Evolutionary conservation across 2,797 vertebrate species (phyloP), one percentile per base, ranked within the genome.

Genomic region (Paedocypris micromegethes): DNA sequence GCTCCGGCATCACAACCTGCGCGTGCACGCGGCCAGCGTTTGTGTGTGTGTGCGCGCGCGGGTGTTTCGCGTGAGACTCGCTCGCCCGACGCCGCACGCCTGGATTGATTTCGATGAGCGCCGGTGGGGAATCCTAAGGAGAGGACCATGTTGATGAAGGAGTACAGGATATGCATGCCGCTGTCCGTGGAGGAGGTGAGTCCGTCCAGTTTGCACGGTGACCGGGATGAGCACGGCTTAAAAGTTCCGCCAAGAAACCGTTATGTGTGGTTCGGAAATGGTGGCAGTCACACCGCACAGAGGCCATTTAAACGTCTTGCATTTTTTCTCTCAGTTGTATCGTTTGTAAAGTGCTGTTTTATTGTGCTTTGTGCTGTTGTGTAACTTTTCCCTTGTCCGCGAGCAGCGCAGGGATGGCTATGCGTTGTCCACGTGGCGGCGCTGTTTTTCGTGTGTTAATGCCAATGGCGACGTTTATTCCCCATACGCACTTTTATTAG

Each of bases 151-250:
- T 88, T 98, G 91, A 86, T 97, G 86, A 98, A 98, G 89, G 95
- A 98, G 87, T 97, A 97, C 83, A 89, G 95, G 87, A 97, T 98
- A 88, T 98, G 94, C 78, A 98, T 98, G 95, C 95, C 95, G 49
- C 90, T 98, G 78, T 93, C 94, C n/a, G 94, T 97, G 81, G 95
- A 96, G 79, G 95, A 98, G 94, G 95, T 97, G 90, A 86, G 91
- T 65, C 8, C 1, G 6, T 2, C 9, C 37, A 39, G 50, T 45
- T 58, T 43, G 8, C 53, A 9, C 53, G 44, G 51, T 46, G 23
- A 41, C 51, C 8, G 43, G 46, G 52, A 39, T 37, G 9, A 5
- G 8, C n/a, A 2, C 49, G 49, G 2, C 6, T 51, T 51, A 8
- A 4, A 23, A 23, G 23, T 23, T 23, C 23, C 23, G 23, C 7